Percentiles rank a stretch among this genome's conserved stretches.
Conservation (phyloP, 2,797 vertebrate genomes). For the Megalops cyprinoides region DNA sequence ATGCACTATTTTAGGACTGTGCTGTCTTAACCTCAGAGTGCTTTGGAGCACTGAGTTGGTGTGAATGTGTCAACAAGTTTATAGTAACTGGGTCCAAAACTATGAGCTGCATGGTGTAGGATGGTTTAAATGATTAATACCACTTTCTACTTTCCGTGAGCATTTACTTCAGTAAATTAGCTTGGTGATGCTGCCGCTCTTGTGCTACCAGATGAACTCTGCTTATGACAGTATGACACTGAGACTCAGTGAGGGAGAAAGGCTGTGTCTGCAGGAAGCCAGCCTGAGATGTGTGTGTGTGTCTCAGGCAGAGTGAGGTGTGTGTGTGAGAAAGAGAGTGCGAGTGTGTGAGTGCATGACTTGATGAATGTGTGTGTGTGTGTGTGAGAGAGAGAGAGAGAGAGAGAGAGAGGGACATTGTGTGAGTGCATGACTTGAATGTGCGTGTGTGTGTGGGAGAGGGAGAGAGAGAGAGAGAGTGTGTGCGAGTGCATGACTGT, state of each 20-base stretch:
- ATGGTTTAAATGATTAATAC: not conserved
- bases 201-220: not conserved
- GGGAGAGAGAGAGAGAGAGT: not conserved
- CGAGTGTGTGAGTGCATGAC: not conserved
- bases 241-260: not conserved
- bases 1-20: too few relatives aligned
- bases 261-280: not conserved
- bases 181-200: not conserved
- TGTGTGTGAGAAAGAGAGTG: not conserved
- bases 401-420: not conserved
- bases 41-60: too few relatives aligned
- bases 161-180: not conserved
- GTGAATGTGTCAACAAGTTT: not conserved
- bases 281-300: not conserved
- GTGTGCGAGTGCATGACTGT: not conserved
- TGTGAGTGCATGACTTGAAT: not conserved
- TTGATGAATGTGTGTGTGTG: slow-evolving; percentile 17
- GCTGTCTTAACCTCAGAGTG: too few relatives aligned
- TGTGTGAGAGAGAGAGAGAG: not conserved
- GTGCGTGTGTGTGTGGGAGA: not conserved
- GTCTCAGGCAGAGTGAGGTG: not conserved
- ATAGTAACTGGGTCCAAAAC: not conserved
- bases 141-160: not conserved
- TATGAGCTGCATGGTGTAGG: not conserved
- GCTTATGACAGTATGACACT: not conserved